Base-by-base conservation (phyloP, 2,888 invertebrate genomes). In the Leucophenga maculata region DNA sequence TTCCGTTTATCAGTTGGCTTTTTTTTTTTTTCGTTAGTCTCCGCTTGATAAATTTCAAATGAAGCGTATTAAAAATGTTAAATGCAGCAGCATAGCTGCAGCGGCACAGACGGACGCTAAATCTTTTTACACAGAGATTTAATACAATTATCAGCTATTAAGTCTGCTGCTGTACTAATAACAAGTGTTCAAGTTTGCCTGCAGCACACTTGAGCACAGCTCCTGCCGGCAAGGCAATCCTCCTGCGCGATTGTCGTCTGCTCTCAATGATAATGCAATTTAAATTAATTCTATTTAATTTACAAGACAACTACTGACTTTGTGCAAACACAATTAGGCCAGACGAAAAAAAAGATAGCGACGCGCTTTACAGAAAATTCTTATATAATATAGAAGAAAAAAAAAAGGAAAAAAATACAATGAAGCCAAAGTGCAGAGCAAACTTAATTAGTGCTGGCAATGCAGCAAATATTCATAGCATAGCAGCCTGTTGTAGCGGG, bases 21-120 rank as follows among this genome's bases (percentile, higher is more conserved):
- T 62, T 69, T 67, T 73, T 69, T 3, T 69, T 67, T 55, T 62
- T 69, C 67, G 70, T 69, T 3, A 1, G 46, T 13, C 46, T 46
- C 14, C 46, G 46, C 26, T 26, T 26, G 26, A 26, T 26, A 26
- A 26, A 26, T 4, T 26, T 3, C 26, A 26, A 3, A 26, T 26
- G 26, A 26, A 26, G 26, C 26, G 26, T 26, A 4, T 26, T 26
- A 2, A 26, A 3, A 4, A 3, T 26, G 26, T 4, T 26, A 26
- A 26, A 26, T 26, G 26, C 4, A 26, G 4, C 3, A 26, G 26
- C 4, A n/a, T 2, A 26, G 26, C 4, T 3, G 46, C 46, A 46
- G 46, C 46, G 6, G n/a, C 46, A 8, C 46, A 46, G 46, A n/a
- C 2, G 46, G 46, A 46, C 13, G 46, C 46, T 46, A 4, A 46